phyloP scores from a whole-genome alignment of 2,888 invertebrate genomes.

The Terebella lapidaria region DNA sequence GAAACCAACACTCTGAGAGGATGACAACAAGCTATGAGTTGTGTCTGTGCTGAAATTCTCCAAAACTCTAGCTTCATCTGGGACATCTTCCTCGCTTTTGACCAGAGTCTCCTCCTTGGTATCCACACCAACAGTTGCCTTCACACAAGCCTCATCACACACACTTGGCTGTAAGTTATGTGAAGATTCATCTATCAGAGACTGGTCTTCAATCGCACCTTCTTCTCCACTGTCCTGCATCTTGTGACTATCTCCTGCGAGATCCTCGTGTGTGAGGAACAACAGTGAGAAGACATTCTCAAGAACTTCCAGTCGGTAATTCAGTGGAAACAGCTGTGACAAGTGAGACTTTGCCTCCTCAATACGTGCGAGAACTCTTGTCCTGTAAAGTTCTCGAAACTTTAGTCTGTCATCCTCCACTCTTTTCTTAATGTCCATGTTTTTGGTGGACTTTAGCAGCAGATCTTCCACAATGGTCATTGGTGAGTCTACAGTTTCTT shows the following conservation, averaged over 20 bases:
- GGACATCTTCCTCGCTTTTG: not conserved
- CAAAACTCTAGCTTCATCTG: not conserved
- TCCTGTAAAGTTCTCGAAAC: not conserved
- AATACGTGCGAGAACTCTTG: not conserved
- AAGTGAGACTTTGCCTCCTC: conserved; percentile 23
- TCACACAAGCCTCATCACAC: not conserved
- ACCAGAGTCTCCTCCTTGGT: not conserved
- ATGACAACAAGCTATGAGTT: conserved; percentile 6
- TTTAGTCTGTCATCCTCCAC: not conserved
- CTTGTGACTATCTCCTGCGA: conserved; percentile 37
- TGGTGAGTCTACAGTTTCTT: not conserved
- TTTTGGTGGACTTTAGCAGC: not conserved
- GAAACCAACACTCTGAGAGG: conserved; percentile 30
- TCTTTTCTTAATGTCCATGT: too few relatives aligned
- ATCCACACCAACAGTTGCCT: not conserved
- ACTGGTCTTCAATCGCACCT: conserved; percentile 13
- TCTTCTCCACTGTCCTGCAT: conserved; percentile 14
- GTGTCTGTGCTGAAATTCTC: conserved; percentile 5
- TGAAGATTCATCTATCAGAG: not conserved
- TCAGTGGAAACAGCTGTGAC: conserved; percentile 38
- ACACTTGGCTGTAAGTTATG: too few relatives aligned
- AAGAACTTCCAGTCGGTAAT: conserved; percentile 60
- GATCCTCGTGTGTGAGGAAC: conserved; percentile 64
- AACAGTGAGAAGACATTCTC: conserved; percentile 71
- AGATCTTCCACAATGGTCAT: not conserved